Conservation (phyloP, 2,113 vertebrate species). For the Lagopus muta region DNA sequence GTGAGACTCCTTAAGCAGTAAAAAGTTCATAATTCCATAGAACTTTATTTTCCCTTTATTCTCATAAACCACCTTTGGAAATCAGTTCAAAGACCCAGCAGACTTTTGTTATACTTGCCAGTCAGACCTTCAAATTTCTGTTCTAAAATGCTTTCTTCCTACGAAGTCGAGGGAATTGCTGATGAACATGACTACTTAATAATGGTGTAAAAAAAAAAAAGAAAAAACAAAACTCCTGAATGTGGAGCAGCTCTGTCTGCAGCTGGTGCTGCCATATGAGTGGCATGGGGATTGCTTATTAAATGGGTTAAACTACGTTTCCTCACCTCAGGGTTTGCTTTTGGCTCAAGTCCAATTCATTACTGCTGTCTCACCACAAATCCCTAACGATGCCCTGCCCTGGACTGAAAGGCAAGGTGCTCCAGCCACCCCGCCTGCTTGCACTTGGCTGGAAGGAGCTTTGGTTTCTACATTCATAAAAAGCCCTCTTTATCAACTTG, state of each 20-base stretch:
- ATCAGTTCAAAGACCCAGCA: conserved; percentile 36
- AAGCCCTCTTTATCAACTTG: not conserved
- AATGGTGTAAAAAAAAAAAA: not conserved
- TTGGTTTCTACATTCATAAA: not conserved
- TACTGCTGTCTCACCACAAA: not conserved
- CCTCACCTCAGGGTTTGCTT: not conserved
- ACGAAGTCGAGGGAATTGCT: conserved; percentile 4
- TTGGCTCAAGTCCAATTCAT: not conserved
- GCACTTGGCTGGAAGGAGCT: not conserved
- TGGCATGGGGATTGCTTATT: not conserved
- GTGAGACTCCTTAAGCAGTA: conserved; percentile 15
- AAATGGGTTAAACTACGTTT: not conserved
- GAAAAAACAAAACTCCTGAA: not conserved
- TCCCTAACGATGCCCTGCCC: rapidly evolving
- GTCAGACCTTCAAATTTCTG: conserved; percentile 16
- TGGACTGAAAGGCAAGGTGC: not conserved
- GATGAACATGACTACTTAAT: not conserved
- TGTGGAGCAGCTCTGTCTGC: not conserved
- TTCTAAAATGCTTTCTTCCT: conserved; percentile 38
- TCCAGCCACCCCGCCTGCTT: not conserved
- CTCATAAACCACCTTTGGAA: not conserved
- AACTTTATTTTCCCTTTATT: conserved; percentile 30
- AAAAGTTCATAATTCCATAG: not conserved
- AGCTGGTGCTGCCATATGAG: not conserved
- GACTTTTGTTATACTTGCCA: conserved; percentile 38